Evolutionary conservation across 92 coral and sea anemone species (phyloP), one percentile per base, ranked within the genome.

Genomic region (Plumapathes pennacea): DNA sequence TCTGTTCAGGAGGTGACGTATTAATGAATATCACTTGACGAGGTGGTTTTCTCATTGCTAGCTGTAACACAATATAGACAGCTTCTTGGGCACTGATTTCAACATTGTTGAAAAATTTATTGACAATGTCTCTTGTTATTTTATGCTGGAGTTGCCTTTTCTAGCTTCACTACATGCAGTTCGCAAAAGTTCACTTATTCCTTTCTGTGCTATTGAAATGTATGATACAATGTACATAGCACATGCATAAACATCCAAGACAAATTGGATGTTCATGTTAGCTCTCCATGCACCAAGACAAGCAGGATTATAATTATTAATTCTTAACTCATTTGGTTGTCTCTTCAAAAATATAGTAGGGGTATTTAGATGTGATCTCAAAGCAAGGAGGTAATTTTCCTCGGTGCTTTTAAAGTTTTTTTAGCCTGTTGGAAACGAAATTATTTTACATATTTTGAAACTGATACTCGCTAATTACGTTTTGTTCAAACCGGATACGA

Each of bases 11-110:
- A 22, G 57, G 44, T 15, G 70, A 0, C 13, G 34, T 65, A 24
- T 50, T 65, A 21, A 65, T 50, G 39, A 49, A 65, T 34, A 65
- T 17, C 0, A 65, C 15, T n/a, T 67, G 52, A 36, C 63, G 62
- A 38, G 80, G 51, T 34, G 71, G 52, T 72, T 72, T 61, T 25
- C 71, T 38, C 71, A 72, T 72, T 60, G 80, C 62, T 15, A 69
- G 31, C 37, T 64, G 62, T 31, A 64, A 36, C 14, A 50, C 60
- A 19, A 62, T 45, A 25, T 62, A 46, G 36, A 54, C 65, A 52
- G 62, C 73, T 52, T 67, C 75, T 54, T 67, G 75, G n/a, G n/a
- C n/a, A n/a, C n/a, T n/a, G n/a, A n/a, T n/a, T n/a, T n/a, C n/a
- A n/a, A n/a, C n/a, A n/a, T n/a, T n/a, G n/a, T n/a, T n/a, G n/a